phyloP scores from a whole-genome alignment of 2,797 vertebrate genomes.

The Lemur catta region DNA sequence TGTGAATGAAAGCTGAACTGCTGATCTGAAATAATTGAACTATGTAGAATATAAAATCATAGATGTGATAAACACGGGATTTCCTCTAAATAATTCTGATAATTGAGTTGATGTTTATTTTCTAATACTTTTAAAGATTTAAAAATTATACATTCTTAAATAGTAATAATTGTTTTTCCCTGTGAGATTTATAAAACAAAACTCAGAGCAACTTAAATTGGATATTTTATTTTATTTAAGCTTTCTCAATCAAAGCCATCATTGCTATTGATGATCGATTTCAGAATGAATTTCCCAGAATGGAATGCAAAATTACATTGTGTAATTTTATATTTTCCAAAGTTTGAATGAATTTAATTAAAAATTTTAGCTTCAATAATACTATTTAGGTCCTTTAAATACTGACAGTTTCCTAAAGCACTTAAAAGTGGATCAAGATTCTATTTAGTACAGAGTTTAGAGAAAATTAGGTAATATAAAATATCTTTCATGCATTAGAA shows the following conservation, averaged over 20 bases:
- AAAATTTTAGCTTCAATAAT: background rate
- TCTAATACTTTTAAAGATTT: background rate
- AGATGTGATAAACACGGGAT: background rate
- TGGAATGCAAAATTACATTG: background rate
- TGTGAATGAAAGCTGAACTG: background rate
- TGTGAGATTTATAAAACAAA: too few species aligned
- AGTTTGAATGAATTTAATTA: background rate
- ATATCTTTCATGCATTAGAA: background rate
- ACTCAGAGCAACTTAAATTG: too few species aligned
- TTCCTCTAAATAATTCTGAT: background rate
- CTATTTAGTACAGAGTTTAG: background rate
- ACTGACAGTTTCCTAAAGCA: background rate
- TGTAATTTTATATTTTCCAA: background rate
- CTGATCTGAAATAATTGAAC: background rate
- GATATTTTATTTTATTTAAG: background rate
- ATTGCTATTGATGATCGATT: background rate
- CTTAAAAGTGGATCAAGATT: background rate
- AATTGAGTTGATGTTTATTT: background rate
- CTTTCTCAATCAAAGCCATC: background rate
- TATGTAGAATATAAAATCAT: background rate
- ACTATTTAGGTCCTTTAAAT: background rate
- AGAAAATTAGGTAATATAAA: background rate
- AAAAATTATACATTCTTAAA: background rate
- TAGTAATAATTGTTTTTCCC: too few species aligned
- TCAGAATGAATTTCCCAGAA: background rate